Base-by-base conservation (phyloP, 2,888 invertebrate species). In the Laspeyria flexula region DNA sequence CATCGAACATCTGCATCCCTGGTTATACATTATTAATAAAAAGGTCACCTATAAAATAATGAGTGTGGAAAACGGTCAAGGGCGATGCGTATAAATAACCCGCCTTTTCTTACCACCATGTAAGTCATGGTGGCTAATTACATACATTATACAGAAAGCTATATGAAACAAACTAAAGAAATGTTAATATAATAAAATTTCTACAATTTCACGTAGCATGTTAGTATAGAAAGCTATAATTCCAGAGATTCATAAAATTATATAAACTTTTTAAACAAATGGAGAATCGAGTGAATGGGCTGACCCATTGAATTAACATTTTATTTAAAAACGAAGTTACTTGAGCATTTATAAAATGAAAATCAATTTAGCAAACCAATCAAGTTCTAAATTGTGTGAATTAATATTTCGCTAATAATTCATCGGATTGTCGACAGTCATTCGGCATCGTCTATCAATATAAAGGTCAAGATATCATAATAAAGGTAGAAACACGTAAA, bases 11-110 rank as follows among this genome's bases (percentile, higher is more conserved):
- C 84, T 84, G 84, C 79, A 85, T 81, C 60, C 46, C 65, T 57
- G 56, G 54, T 56, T 46, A 52, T 72, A 65, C 65, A 74, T 21
- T 81, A 79, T 79, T 74, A 81, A 75, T 79, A 79, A 72, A 65
- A 66, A 77, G 71, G 71, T 74, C 71, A 72, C 60, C 66, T 67
- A 71, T 71, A 76, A 75, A 75, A 71, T 57, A 65, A 68, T 55
- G 68, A 64, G 5, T 65, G 63, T 73, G 75, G 74, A 83, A 82
- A 71, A 77, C 77, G 78, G 79, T 78, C 83, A 85, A 86, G 87
- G 84, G 64, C 75, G 55, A 46, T 74, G 72, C 72, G 78, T 55
- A 64, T 56, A 65, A 71, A 65, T 61, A 56, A 41, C 52, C 43
- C 15, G 41, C 57, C 51, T 46, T 46, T 45, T 35, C 45, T 47